Percentiles rank a stretch among this genome's conserved stretches.
Evolutionary conservation across 2,888 invertebrate genomes (phyloP).

Genomic region (Leptopilina myrica): DNA sequence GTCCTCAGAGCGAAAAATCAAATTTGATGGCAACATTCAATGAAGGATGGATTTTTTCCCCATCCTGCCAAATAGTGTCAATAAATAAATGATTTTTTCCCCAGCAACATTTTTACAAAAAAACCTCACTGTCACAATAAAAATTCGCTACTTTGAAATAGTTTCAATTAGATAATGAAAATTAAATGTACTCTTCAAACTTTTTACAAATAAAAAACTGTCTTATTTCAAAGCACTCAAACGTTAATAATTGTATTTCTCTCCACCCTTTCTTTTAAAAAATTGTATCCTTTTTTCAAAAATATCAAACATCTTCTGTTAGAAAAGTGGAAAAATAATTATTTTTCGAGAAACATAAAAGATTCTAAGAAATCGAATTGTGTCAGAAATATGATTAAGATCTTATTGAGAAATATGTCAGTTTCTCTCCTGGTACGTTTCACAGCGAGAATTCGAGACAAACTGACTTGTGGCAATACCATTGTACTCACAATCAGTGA

Average conservation of each 20-base stretch:
- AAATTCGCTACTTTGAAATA: too few species aligned
- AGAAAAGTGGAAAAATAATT: too few species aligned
- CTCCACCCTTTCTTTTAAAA: too few species aligned
- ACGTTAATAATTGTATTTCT: too few species aligned
- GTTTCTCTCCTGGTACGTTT: not conserved
- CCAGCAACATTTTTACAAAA: too few species aligned
- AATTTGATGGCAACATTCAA: not conserved
- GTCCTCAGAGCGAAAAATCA: slow-evolving; percentile 24
- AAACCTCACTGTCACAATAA: too few species aligned
- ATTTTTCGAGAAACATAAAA: not conserved
- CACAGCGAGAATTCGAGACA: not conserved
- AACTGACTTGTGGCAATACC: slow-evolving; percentile 7
- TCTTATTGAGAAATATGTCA: not conserved
- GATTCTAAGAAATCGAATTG: not conserved
- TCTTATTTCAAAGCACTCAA: too few species aligned
- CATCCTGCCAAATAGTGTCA: not conserved
- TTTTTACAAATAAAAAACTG: too few species aligned
- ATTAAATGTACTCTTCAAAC: too few species aligned
- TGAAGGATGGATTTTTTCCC: not conserved
- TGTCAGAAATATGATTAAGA: not conserved
- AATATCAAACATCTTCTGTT: too few species aligned
- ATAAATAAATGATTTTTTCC: not conserved
- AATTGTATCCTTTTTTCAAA: too few species aligned
- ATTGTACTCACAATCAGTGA: slow-evolving; percentile 6
- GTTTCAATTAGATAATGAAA: too few species aligned